Conservation (phyloP, 2,113 vertebrate genomes). For the Pterocles gutturalis region DNA sequence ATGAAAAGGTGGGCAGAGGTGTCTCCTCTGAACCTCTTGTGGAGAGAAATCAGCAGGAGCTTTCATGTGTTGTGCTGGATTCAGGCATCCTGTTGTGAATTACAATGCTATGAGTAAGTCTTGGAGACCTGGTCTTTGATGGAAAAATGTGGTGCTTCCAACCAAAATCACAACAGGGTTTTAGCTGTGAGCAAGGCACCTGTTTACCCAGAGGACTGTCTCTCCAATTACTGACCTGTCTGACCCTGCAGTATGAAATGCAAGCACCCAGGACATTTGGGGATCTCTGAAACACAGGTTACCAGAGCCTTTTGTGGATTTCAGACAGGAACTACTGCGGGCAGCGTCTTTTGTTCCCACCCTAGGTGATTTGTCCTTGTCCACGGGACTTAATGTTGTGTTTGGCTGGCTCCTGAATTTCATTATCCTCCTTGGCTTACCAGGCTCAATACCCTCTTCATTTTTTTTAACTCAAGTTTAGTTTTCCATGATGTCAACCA, state of each 20-base stretch:
- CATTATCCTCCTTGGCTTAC: neutral
- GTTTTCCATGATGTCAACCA: slow-evolving; percentile 5
- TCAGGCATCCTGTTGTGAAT: neutral
- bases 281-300: neutral
- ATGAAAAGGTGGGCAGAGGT: neutral
- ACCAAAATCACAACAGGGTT: neutral
- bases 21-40: neutral
- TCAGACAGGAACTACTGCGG: neutral
- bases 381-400: neutral
- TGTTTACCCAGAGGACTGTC: neutral
- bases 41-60: neutral
- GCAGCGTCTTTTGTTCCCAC: neutral
- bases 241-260: neutral
- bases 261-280: neutral
- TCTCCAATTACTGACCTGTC: neutral
- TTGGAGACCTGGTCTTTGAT: neutral
- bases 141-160: neutral
- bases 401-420: neutral
- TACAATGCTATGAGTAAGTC: neutral
- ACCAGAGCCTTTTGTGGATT: neutral
- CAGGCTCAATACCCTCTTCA: neutral
- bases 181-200: accelerated
- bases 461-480: neutral
- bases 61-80: neutral
- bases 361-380: neutral